A percentile compares a stretch with the other conserved stretches of the same genome.
phyloP scores from a whole-genome alignment of 2,888 invertebrate genomes.

The Biston betularia region DNA sequence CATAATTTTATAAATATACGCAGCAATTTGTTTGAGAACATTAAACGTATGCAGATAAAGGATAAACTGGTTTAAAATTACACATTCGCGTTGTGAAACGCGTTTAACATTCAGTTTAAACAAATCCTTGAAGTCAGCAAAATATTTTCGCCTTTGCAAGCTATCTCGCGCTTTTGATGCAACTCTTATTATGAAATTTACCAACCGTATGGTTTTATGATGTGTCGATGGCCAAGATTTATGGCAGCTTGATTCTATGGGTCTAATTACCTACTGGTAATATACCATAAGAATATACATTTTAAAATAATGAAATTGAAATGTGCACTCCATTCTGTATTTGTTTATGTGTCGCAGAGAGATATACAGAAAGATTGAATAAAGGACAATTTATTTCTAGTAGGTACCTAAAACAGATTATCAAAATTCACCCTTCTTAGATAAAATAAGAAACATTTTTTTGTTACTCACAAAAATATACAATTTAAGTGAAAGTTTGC shows the following conservation, averaged over 20 bases:
- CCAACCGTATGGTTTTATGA: background rate
- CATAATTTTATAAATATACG: conserved; percentile 4
- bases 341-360: no score
- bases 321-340: no score
- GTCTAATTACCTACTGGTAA: no score
- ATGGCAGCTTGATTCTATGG: background rate
- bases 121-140: conserved; percentile 29
- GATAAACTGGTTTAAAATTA: conserved; percentile 33
- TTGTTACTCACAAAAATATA: no score
- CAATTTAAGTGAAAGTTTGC: no score
- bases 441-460: no score
- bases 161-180: conserved; percentile 27
- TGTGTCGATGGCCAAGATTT: conserved; percentile 8
- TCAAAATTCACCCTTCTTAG: no score
- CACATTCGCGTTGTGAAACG: conserved; percentile 30
- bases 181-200: conserved; percentile 33
- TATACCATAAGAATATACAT: no score
- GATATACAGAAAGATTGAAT: no score
- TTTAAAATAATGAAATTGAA: no score
- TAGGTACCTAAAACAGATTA: no score
- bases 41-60: conserved; percentile 20
- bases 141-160: conserved; percentile 26
- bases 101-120: conserved; percentile 36
- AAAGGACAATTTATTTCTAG: no score
- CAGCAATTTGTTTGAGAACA: conserved; percentile 5